These are phyloP conservation scores for Sthenelais limicola DNA, from an alignment of 2,888 invertebrate genomes.

Conservation along the genomic window DNA sequence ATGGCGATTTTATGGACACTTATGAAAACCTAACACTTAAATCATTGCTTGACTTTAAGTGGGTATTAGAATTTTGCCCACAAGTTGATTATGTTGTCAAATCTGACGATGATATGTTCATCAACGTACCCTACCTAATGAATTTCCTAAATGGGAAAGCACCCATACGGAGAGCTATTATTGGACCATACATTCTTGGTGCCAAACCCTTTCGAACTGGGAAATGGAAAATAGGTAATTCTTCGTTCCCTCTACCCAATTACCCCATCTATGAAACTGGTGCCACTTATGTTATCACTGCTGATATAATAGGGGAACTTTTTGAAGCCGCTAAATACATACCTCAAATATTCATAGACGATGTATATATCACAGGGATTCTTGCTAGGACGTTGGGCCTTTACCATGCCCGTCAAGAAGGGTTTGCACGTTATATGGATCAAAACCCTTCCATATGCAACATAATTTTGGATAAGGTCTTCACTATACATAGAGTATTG, in stretches of 20 bases:
- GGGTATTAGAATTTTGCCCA: slow-evolving; percentile 47
- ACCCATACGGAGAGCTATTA: slow-evolving; percentile 44
- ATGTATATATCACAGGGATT: slow-evolving; percentile 55
- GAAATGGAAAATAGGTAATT: slow-evolving; percentile 49
- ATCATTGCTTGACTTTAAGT: slow-evolving; percentile 52
- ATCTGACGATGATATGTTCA: slow-evolving; percentile 55
- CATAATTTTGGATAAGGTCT: slow-evolving; percentile 41
- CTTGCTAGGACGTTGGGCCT: slow-evolving; percentile 49
- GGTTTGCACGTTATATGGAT: slow-evolving; percentile 51
- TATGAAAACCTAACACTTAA: slow-evolving; percentile 54
- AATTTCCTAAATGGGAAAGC: slow-evolving; percentile 35
- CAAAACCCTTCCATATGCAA: slow-evolving; percentile 46
- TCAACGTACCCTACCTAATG: slow-evolving; percentile 51
- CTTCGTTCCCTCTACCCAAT: slow-evolving; percentile 47
- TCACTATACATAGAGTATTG: slow-evolving; percentile 46
- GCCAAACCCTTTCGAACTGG: slow-evolving; percentile 44
- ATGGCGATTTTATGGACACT: slow-evolving; percentile 50
- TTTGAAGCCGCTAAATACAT: slow-evolving; percentile 50
- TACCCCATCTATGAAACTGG: slow-evolving; percentile 53
- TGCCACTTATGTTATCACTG: slow-evolving; percentile 50
- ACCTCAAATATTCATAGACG: slow-evolving; percentile 52
- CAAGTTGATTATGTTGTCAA: slow-evolving; percentile 49
- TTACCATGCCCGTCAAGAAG: slow-evolving; percentile 46
- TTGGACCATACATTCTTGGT: slow-evolving; percentile 48
- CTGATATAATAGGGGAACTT: slow-evolving; percentile 47